Evolutionary conservation across 2,888 invertebrate genomes (phyloP).

Genomic region (Pristionchus fissidentatus): DNA sequence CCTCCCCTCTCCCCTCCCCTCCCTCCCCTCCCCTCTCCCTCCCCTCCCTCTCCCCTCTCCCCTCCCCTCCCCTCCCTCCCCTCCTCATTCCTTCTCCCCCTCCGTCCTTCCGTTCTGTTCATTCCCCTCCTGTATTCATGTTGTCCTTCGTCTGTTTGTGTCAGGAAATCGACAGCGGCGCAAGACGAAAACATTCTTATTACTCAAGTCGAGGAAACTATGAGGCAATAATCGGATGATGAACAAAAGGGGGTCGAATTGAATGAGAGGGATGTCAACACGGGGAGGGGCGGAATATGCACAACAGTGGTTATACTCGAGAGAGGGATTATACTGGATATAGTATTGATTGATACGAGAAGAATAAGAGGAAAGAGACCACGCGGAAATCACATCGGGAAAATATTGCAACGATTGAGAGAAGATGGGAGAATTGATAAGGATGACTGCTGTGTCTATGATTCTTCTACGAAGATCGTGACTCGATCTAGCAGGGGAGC

Average conservation of each 20-base stretch:
- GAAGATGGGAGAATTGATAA: slow-evolving; percentile 23
- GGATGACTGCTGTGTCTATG: neutral
- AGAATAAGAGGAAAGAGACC: slow-evolving; percentile 20
- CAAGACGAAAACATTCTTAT: slow-evolving; percentile 39
- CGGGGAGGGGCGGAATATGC: neutral
- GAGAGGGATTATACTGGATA: slow-evolving; percentile 32
- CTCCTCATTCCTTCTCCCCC: neutral
- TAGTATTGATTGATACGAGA: neutral
- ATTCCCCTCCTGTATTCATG: slow-evolving; percentile 18
- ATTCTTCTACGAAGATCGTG: neutral
- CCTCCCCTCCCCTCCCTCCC: neutral
- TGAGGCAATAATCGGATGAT: neutral
- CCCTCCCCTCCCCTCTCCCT: neutral
- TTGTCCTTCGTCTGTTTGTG: slow-evolving; percentile 40
- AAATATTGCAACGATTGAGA: slow-evolving; percentile 22
- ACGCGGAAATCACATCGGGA: slow-evolving; percentile 3
- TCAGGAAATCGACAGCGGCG: slow-evolving; percentile 24
- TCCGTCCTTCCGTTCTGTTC: neutral
- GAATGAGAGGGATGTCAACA: neutral
- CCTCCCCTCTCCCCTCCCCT: neutral
- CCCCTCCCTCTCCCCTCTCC: neutral
- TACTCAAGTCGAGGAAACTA: slow-evolving; percentile 2
- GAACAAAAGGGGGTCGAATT: neutral
- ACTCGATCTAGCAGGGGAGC: slow-evolving; percentile 56
- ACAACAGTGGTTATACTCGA: neutral